Evolutionary conservation across 1,140 invertebrate genomes (phyloP).

Genomic region (Drosophila virilis): DNA sequence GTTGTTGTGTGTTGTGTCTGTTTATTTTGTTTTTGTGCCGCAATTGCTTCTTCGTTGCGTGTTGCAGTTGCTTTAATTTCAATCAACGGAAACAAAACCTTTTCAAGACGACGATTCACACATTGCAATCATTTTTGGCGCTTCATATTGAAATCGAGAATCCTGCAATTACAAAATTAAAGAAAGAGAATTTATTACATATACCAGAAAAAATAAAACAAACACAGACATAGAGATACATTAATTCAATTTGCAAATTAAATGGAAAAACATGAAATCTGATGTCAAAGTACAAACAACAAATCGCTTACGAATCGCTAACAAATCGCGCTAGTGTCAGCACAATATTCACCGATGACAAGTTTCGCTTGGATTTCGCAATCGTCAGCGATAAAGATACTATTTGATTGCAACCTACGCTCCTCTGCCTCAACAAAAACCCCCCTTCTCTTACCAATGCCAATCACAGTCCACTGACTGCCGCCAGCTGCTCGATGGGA

Average conservation of each 20-base stretch:
- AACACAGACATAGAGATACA: constrained; percentile 22
- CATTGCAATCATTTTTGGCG: constrained; percentile 80
- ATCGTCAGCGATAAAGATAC: constrained; percentile 76
- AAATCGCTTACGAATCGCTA: constrained; percentile 46
- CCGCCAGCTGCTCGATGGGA: constrained; percentile 14
- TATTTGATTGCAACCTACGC: constrained; percentile 52
- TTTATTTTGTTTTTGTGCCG: constrained; percentile 7
- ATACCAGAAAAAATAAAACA: constrained; percentile 22
- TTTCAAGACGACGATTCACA: constrained; percentile 79
- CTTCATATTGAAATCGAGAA: constrained; percentile 82
- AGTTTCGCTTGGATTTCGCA: constrained; percentile 76
- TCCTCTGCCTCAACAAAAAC: background rate
- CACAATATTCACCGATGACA: constrained; percentile 76
- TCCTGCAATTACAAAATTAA: constrained; percentile 62
- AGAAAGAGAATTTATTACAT: constrained; percentile 1
- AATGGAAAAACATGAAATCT: constrained; percentile 79
- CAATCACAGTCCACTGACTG: constrained; percentile 28
- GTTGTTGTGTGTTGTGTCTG: constrained; percentile 34
- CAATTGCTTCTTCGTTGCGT: constrained; percentile 41
- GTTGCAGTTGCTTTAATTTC: constrained; percentile 64
- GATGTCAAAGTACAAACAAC: constrained; percentile 60
- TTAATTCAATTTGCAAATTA: constrained; percentile 61
- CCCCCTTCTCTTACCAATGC: background rate
- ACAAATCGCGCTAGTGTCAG: constrained; percentile 61
- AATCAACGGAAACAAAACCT: constrained; percentile 76